Percentiles rank a stretch among this genome's conserved stretches.
Evolutionary conservation across 2,113 vertebrate species (phyloP).

Genomic region (Laticauda laticaudata): DNA sequence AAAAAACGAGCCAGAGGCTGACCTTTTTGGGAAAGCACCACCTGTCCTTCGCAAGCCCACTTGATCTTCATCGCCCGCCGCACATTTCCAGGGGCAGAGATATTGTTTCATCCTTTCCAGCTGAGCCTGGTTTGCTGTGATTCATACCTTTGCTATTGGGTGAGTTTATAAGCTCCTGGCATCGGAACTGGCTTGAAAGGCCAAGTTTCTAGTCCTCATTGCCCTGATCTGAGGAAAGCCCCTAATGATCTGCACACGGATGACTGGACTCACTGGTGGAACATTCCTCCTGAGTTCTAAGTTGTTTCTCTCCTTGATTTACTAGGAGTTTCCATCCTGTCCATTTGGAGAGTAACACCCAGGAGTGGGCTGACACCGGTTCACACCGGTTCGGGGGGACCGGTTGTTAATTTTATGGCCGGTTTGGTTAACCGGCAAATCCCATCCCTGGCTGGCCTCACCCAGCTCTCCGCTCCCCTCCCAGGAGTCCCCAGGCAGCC

Average conservation of each 20-base stretch:
- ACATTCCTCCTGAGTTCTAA: too few species aligned
- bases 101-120: constrained; percentile 31
- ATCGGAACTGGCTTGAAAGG: neutral
- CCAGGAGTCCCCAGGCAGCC: too few species aligned
- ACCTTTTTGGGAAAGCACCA: constrained; percentile 68
- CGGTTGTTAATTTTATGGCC: too few species aligned
- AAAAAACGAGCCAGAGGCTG: constrained; percentile 61
- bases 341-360: too few species aligned
- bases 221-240: neutral
- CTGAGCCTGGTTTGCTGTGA: constrained; percentile 30
- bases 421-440: too few species aligned
- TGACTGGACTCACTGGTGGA: too few species aligned
- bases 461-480: too few species aligned
- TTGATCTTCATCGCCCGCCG: constrained; percentile 48
- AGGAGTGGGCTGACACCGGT: too few species aligned
- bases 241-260: neutral
- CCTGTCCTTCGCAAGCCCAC: constrained; percentile 59
- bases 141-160: constrained; percentile 50
- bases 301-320: too few species aligned
- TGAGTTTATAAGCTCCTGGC: constrained; percentile 13
- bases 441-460: too few species aligned
- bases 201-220: neutral
- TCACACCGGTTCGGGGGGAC: too few species aligned
- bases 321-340: too few species aligned
- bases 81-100: constrained; percentile 32